phyloP scores from a whole-genome alignment of 2,888 invertebrate genomes.

The Pediacus dermestoides region DNA sequence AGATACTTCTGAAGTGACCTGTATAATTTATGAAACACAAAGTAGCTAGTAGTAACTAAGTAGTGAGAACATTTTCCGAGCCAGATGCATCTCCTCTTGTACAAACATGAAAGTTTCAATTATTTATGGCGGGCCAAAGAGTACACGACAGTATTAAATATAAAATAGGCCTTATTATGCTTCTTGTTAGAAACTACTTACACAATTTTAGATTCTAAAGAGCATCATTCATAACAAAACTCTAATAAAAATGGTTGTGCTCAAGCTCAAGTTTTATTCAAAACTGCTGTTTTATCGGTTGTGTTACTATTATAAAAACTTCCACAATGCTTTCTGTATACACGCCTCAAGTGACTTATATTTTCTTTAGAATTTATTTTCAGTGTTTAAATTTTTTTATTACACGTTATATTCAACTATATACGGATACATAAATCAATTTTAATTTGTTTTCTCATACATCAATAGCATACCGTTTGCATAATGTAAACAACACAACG shows the following conservation, averaged over 20 bases:
- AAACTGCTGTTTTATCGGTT: slow-evolving; percentile 18
- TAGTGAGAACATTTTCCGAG: slow-evolving; percentile 14
- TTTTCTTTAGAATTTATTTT: slow-evolving; percentile 11
- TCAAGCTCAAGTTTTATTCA: slow-evolving; percentile 10
- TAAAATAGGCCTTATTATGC: slow-evolving; percentile 14
- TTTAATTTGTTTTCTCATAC: too few species aligned
- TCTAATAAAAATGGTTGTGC: slow-evolving; percentile 13
- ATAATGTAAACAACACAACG: too few species aligned
- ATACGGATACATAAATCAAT: too few species aligned
- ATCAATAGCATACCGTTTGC: too few species aligned
- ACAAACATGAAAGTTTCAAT: slow-evolving; percentile 20
- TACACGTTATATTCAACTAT: too few species aligned
- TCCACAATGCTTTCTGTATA: slow-evolving; percentile 16
- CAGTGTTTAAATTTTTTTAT: slow-evolving; percentile 9
- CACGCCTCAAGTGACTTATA: slow-evolving; percentile 15
- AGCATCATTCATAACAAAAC: slow-evolving; percentile 16
- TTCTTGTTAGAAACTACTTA: slow-evolving; percentile 13
- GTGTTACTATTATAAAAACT: slow-evolving; percentile 17
- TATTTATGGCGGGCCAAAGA: slow-evolving; percentile 22
- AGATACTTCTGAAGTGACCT: slow-evolving; percentile 10
- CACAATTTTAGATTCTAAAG: slow-evolving; percentile 15
- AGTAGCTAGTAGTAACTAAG: slow-evolving; percentile 21
- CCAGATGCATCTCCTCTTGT: slow-evolving; percentile 21
- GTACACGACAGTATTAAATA: slow-evolving; percentile 24
- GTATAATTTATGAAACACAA: slow-evolving; percentile 23